Conservation (phyloP, 2,888 invertebrate genomes). For the Trilocha varians region DNA sequence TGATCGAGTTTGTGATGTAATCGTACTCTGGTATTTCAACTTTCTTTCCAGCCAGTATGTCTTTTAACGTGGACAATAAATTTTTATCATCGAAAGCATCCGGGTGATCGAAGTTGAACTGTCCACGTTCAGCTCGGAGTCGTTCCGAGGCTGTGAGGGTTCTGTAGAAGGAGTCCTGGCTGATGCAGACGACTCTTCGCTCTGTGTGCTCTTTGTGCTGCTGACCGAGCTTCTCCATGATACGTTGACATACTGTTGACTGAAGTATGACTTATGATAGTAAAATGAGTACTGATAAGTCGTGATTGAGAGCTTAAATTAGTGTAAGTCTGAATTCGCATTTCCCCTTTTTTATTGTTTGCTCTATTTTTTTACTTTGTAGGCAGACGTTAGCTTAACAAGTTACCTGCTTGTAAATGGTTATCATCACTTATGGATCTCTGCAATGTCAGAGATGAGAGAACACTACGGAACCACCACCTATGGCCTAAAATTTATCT, state of each 20-base stretch:
- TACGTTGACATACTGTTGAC: conserved; percentile 98
- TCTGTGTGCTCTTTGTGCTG: conserved; percentile 91
- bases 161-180: conserved; percentile 97
- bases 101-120: conserved; percentile 99
- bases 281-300: no score
- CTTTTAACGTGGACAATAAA: conserved; percentile 83
- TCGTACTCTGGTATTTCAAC: conserved; percentile 96
- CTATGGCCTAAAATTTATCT: no score
- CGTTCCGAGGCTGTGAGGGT: conserved; percentile 87
- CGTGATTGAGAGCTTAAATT: no score
- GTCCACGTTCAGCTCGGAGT: conserved; percentile 87
- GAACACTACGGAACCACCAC: no score
- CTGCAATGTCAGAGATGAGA: no score
- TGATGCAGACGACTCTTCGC: conserved; percentile 93
- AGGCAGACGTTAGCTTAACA: no score
- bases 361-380: no score
- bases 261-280: conserved; percentile 37
- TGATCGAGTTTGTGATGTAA: conserved; percentile 87
- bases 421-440: no score
- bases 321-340: no score
- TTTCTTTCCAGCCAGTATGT: conserved; percentile 88
- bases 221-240: conserved; percentile 96
- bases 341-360: no score
- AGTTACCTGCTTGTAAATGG: no score
- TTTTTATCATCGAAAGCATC: conserved; percentile 95